These are phyloP conservation scores for Numida meleagris DNA, from an alignment of 2,113 vertebrate genomes.

Conservation along the genomic window DNA sequence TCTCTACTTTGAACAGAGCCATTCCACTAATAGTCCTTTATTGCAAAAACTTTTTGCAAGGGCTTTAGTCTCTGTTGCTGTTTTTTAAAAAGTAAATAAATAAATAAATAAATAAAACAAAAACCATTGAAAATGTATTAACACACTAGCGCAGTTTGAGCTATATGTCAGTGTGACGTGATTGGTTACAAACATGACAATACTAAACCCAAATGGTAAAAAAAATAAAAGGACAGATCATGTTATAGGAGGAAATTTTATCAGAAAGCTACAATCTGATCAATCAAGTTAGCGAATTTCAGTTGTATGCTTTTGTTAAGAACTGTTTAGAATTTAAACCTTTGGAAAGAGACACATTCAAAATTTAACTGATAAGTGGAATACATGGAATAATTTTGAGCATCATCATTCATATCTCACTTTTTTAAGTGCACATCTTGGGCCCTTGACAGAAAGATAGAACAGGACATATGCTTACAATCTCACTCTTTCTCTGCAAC, in stretches of 20 bases:
- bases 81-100: background rate
- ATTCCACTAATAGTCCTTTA: background rate
- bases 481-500: background rate
- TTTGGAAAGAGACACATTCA: background rate
- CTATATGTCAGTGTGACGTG: background rate
- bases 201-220: background rate
- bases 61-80: background rate
- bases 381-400: background rate
- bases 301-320: background rate
- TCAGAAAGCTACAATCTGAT: background rate
- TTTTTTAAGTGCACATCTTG: background rate
- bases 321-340: background rate
- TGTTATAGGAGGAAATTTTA: background rate
- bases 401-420: background rate
- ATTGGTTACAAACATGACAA: background rate
- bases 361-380: background rate
- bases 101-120: background rate
- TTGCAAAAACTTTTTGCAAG: background rate
- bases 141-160: background rate
- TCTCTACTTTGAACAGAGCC: background rate
- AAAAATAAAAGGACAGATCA: background rate
- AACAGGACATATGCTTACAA: background rate
- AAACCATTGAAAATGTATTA: background rate
- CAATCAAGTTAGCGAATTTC: background rate
- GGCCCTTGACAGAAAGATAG: background rate